phyloP scores from a whole-genome alignment of 2,888 invertebrate genomes.

The Dryobotodes eremita region DNA sequence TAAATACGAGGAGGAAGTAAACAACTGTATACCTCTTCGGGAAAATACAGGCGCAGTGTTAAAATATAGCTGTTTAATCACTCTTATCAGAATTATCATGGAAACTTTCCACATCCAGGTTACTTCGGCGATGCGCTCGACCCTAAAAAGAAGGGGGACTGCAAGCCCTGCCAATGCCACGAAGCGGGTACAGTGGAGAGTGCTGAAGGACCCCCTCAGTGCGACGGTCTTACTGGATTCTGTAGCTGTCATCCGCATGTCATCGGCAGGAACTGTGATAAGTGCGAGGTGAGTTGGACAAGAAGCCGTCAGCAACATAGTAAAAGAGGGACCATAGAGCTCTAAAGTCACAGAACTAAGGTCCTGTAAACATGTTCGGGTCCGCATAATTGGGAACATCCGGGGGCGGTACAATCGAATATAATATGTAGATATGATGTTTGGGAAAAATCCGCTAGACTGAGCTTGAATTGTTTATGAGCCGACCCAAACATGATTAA shows the following conservation, averaged over 20 bases:
- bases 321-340: too few species aligned
- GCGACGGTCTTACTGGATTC: conserved; percentile 95
- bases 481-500: background rate
- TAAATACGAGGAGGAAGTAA: background rate
- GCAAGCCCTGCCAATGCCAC: conserved; percentile 97
- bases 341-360: background rate
- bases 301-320: background rate
- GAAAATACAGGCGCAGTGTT: background rate
- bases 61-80: background rate
- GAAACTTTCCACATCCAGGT: conserved; percentile 84
- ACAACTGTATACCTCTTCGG: background rate
- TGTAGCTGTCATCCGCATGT: conserved; percentile 96
- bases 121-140: conserved; percentile 98
- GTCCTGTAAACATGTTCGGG: too few species aligned
- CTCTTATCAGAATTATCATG: background rate
- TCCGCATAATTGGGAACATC: background rate
- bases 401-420: background rate
- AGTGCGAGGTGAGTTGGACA: conserved; percentile 90
- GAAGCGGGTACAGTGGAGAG: conserved; percentile 95
- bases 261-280: conserved; percentile 95
- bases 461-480: background rate
- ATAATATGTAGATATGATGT: background rate
- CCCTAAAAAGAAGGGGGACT: conserved; percentile 97
- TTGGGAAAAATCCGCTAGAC: background rate
- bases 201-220: conserved; percentile 93